phyloP scores from a whole-genome alignment of 1,140 invertebrate genomes.

The Leptinotarsa defecta region DNA sequence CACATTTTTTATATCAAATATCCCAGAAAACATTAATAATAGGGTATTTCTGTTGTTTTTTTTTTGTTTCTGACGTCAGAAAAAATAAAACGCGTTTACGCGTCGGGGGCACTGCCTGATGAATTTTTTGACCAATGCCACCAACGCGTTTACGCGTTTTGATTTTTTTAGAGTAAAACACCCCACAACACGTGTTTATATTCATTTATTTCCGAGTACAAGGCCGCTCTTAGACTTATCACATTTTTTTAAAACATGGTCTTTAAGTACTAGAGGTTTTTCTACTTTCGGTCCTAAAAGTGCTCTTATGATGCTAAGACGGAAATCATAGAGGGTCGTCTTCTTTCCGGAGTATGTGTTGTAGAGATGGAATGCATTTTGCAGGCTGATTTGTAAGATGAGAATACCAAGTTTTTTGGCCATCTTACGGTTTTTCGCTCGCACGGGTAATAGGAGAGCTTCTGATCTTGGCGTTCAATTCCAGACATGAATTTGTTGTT shows the following conservation, averaged over 20 bases:
- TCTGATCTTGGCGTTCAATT: slow-evolving; percentile 47
- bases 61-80: too few species aligned
- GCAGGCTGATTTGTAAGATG: slow-evolving; percentile 10
- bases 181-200: too few species aligned
- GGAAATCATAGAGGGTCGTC: background rate
- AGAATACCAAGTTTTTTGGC: slow-evolving; percentile 45
- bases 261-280: background rate
- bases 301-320: background rate
- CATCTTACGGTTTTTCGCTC: slow-evolving; percentile 47
- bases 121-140: too few species aligned
- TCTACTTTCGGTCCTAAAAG: background rate
- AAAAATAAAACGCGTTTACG: too few species aligned
- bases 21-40: too few species aligned
- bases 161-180: too few species aligned
- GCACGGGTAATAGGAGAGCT: background rate
- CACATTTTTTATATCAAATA: too few species aligned
- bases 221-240: background rate
- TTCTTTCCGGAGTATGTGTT: background rate
- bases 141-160: too few species aligned
- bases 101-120: too few species aligned
- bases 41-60: too few species aligned
- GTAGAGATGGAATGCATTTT: background rate
- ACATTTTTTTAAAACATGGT: background rate
- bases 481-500: slow-evolving; percentile 51
- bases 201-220: background rate